Evolutionary conservation across 37 sponge, comb jelly and placozoan species (phyloP).

Genomic region (Geodia barretti): DNA sequence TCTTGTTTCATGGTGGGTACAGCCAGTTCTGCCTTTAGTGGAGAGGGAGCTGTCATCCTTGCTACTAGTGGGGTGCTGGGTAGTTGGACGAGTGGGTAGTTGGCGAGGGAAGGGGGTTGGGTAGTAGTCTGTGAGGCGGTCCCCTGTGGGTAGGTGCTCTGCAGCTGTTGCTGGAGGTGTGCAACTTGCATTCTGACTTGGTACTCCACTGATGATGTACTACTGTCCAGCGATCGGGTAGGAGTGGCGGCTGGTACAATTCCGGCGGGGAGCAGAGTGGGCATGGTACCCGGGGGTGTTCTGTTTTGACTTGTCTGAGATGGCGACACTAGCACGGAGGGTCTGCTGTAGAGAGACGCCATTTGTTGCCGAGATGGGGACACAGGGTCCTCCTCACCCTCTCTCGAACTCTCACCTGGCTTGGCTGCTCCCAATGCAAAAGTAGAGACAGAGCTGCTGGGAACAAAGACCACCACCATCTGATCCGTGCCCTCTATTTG

Average conservation of each 20-base stretch:
- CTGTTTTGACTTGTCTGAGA: neutral
- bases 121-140: neutral
- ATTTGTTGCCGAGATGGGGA: neutral
- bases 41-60: neutral
- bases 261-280: neutral
- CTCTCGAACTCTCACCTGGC: neutral
- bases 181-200: constrained; percentile 45
- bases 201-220: constrained; percentile 16
- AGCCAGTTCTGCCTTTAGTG: neutral
- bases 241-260: too few species aligned
- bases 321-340: neutral
- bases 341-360: neutral
- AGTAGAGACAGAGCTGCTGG: neutral
- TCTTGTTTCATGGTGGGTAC: neutral
- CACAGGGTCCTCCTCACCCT: neutral
- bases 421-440: neutral
- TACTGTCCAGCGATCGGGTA: neutral
- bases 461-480: neutral
- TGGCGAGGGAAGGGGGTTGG: neutral
- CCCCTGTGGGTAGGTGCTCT: neutral
- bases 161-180: constrained; percentile 41
- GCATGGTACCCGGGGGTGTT: neutral
- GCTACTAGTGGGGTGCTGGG: neutral
- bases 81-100: neutral
- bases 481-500: neutral